Evolutionary conservation across 2,888 invertebrate genomes (phyloP).

Genomic region (Orthosia cruda): DNA sequence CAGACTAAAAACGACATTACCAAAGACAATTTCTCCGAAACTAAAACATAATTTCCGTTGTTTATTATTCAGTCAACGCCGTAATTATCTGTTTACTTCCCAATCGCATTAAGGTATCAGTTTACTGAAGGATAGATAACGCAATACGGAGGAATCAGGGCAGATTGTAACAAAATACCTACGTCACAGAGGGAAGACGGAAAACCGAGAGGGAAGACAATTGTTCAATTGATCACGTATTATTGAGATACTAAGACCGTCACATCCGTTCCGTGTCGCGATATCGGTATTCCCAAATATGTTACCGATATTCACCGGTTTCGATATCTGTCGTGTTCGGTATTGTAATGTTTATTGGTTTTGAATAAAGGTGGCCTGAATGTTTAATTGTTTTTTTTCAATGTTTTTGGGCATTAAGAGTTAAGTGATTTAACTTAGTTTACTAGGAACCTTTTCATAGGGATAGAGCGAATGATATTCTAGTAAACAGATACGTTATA

Average conservation of each 20-base stretch:
- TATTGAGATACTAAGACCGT: slow-evolving; percentile 65
- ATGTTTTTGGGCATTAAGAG: not conserved
- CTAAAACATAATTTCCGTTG: slow-evolving; percentile 19
- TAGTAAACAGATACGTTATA: no score
- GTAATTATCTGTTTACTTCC: slow-evolving; percentile 57
- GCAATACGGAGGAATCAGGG: slow-evolving; percentile 49
- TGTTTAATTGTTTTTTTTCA: slow-evolving; percentile 1
- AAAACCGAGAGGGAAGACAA: slow-evolving; percentile 69
- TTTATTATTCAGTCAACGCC: slow-evolving; percentile 29
- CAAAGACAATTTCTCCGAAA: slow-evolving; percentile 1
- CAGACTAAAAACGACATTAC: not conserved
- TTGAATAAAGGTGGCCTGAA: slow-evolving; percentile 4
- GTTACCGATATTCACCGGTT: slow-evolving; percentile 47
- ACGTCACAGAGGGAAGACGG: slow-evolving; percentile 33
- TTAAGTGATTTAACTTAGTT: not conserved
- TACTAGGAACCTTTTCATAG: not conserved
- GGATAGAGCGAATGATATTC: no score
- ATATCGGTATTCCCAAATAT: slow-evolving; percentile 46
- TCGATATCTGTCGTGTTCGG: slow-evolving; percentile 39
- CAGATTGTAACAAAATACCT: slow-evolving; percentile 45
- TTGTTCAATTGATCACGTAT: slow-evolving; percentile 82
- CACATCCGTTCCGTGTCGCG: slow-evolving; percentile 53
- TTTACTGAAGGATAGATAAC: slow-evolving; percentile 51
- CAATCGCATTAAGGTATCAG: slow-evolving; percentile 58
- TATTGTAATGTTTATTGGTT: slow-evolving; percentile 24